A percentile compares a stretch with the other conserved stretches of the same genome.
These are phyloP conservation scores for Hoplias malabaricus DNA, from an alignment of 2,113 vertebrate species.

Conservation along the genomic window DNA sequence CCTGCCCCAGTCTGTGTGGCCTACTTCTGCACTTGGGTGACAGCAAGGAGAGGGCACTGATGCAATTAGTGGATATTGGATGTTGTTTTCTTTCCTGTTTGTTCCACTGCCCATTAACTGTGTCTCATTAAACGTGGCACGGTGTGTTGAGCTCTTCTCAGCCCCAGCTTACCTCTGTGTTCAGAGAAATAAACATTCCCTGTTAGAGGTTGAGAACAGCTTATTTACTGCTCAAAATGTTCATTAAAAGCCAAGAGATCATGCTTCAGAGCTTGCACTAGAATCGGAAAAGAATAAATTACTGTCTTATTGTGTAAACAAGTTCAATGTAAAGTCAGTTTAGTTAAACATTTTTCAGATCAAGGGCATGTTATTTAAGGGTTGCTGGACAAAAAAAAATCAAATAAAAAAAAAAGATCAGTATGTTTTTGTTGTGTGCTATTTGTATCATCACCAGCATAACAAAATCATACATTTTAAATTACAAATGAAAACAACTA, in stretches of 20 bases:
- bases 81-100: slow-evolving; percentile 39
- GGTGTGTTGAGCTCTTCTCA: slow-evolving; percentile 11
- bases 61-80: slow-evolving; percentile 44
- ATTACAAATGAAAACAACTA: too few relatives aligned
- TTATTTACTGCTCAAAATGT: slow-evolving; percentile 26
- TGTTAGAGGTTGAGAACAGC: neutral
- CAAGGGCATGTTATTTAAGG: too few relatives aligned
- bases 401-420: too few relatives aligned
- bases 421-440: neutral
- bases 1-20: slow-evolving; percentile 41
- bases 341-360: neutral
- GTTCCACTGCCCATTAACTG: slow-evolving; percentile 45
- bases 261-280: neutral
- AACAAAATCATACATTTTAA: too few relatives aligned
- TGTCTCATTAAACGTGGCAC: slow-evolving; percentile 45
- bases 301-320: neutral
- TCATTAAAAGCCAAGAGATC: slow-evolving; percentile 25
- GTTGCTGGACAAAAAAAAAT: too few relatives aligned
- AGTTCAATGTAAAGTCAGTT: neutral
- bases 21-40: slow-evolving; percentile 40
- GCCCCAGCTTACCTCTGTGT: neutral
- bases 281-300: neutral
- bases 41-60: slow-evolving; percentile 37
- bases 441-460: neutral
- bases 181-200: slow-evolving; percentile 18